Evolutionary conservation across 2,888 invertebrate species (phyloP), one percentile per base, ranked within the genome.

Genomic region (Cryptophagus acutangulus): DNA sequence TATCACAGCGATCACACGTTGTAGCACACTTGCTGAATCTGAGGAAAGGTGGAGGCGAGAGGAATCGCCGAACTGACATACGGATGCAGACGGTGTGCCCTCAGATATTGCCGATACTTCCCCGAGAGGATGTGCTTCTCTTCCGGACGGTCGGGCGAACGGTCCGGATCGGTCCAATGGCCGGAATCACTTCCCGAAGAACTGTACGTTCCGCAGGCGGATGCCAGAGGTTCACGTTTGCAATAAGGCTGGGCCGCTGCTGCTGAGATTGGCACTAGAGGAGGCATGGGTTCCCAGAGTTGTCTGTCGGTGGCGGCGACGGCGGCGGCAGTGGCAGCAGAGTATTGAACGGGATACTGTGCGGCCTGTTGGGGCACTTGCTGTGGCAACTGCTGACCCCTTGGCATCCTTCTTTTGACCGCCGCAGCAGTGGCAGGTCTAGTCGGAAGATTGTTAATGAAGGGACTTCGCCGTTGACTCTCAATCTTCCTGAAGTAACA

Each of bases 401-500:
- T 43, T 10, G 54, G 47, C 46, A 52, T 48, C 34, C 55, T 43
- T 33, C 57, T 57, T 28, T 51, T 42, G 15, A 58, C 54, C 18
- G 58, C 49, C 30, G 50, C 53, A 51, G 61, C 48, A 43, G 66
- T 45, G 6, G 55, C 48, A 56, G 64, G 59, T 18, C 63, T 51
- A 34, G 59, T 57, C 52, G 86, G 86, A 69, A 87, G 77, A 71
- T 88, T 87, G 73, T 87, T 88, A 54, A 87, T 82, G 69, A 87
- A 87, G 33, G 86, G 85, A 65, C 85, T 86, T 46, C 87, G 78
- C 56, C 86, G 76, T 67, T 87, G 84, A 61, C 84, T 84, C 67
- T 88, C 87, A 73, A 87, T 87, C 71, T 87, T 84, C 57, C 88
- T 78, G 74, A 89, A 89, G 71, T 88, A 88, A 64, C 87, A 87